These are phyloP conservation scores for Phymastichus coffea DNA, from an alignment of 1,140 invertebrate genomes.

Conservation along the genomic window DNA sequence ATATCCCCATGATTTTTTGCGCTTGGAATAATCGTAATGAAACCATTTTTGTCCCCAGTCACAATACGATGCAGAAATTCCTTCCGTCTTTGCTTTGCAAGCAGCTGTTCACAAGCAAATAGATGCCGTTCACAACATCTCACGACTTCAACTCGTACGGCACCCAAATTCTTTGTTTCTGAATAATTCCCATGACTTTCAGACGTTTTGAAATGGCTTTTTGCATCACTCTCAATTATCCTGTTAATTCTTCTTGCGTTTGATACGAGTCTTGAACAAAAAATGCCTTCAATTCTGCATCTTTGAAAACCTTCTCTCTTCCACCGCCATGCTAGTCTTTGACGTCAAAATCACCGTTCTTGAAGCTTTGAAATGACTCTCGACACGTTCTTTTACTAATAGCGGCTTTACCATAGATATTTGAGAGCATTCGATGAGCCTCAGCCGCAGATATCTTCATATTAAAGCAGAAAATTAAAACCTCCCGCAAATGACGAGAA, in stretches of 20 bases:
- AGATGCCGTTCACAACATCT: not conserved
- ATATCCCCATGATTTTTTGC: conserved; percentile 29
- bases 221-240: too few relatives aligned
- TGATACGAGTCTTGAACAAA: not conserved
- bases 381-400: conserved; percentile 26
- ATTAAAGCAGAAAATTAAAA: conserved; percentile 30
- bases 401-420: conserved; percentile 29
- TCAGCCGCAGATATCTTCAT: conserved; percentile 32
- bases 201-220: too few relatives aligned
- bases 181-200: conserved; percentile 37
- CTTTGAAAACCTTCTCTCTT: not conserved
- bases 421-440: conserved; percentile 26
- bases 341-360: not conserved
- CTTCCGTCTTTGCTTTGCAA: not conserved
- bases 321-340: not conserved
- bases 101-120: not conserved
- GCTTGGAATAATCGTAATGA: too few relatives aligned
- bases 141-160: not conserved
- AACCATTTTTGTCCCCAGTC: conserved; percentile 24
- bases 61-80: conserved; percentile 24
- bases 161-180: conserved; percentile 34
- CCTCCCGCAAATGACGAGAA: conserved; percentile 29
- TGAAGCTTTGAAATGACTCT: conserved; percentile 14
- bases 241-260: not conserved
- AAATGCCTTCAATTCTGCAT: not conserved